Evolutionary conservation across 23 tunicate species (phyloP), one percentile per base, ranked within the genome.

Genomic region (Styela clava): DNA sequence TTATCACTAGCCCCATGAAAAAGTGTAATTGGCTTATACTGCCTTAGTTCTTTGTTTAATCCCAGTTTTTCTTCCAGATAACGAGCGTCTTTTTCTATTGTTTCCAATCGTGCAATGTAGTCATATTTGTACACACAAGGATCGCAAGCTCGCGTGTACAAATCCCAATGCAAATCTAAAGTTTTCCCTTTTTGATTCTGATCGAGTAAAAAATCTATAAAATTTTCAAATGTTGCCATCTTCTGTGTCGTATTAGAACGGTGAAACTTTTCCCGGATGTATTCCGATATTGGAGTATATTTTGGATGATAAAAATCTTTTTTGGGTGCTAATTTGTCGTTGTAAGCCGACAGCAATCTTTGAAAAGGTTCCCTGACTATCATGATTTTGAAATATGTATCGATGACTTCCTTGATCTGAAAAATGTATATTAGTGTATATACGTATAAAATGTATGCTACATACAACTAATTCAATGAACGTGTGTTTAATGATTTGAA

Each of bases 31-130:
- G 30, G 18, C 22, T 21, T 21, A 29, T 67, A 23, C 64, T 61
- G 64, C n/a, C 22, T 44, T 44, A 5, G 7, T 44, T 44, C 56
- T 5, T 44, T 12, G 56, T 44, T 44, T 44, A 44, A 44, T 7
- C 56, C 56, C 56, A 67, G 71, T 67, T 25, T 1, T 19, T 67
- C 31, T 21, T 67, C 2, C 0, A 67, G 30, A 29, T 1, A 67
- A 1, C 32, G 30, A 25, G 71, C 30, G 22, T 67, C 71, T 21
- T 67, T 67, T 0, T 67, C 71, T 25, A 67, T 67, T 27, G 71
- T 67, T 24, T 67, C 71, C 71, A 67, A 29, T 67, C 31, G 19
- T 16, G 71, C 71, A 16, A 67, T 67, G 24, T 67, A 67, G 24
- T 67, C 22, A 24, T 1, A 67, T 16, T 29, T 27, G 2, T 67